Evolutionary conservation across 2,113 vertebrate species (phyloP), one percentile per base, ranked within the genome.

Genomic region (Eulemur macaco): DNA sequence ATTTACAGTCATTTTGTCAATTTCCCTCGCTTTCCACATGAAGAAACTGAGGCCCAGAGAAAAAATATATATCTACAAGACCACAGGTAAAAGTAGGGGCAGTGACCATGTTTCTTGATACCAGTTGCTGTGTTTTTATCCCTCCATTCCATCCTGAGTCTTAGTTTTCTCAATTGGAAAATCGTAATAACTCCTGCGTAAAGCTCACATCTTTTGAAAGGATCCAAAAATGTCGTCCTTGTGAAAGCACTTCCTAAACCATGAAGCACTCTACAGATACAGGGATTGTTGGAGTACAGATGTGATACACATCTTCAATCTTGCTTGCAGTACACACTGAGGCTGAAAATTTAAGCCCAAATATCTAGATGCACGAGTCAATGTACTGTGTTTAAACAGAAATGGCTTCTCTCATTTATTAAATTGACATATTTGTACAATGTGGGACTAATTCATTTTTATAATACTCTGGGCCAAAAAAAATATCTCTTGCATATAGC

Each of bases 111-210:
- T 58, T 34, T 87, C 34, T 13, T 88, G 15, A 76, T 42, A 45
- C 3, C 0, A n/a, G n/a, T 17, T 85, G 45, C 56, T 74, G 4
- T 71, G 20, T 39, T 89, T 95, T 64, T 89, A 89, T 29, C 13
- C 63, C 9, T n/a, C n/a, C 39, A 27, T 47, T 56, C 50, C 37
- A 91, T 88, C 23, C 54, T n/a, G 20, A 29, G 17, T 78, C 21
- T 68, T 95, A 37, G 60, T 88, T 87, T 93, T 81, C 17, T 91
- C 39, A 91, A 68, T 27, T 56, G 47, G 42, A 89, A 95, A 78
- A 96, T 11, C 58, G 3, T 9, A 96, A 82, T 54, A 84, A 85
- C n/a, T 52, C 25, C n/a, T 89, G 11, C 58, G 54, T 56, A 92
- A 96, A 85, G 2, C 11, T 76, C 27, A 63, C 37, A 78, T 50